Evolutionary conservation across 2,888 invertebrate species (phyloP), one percentile per base, ranked within the genome.

Genomic region (Acleris laterana): DNA sequence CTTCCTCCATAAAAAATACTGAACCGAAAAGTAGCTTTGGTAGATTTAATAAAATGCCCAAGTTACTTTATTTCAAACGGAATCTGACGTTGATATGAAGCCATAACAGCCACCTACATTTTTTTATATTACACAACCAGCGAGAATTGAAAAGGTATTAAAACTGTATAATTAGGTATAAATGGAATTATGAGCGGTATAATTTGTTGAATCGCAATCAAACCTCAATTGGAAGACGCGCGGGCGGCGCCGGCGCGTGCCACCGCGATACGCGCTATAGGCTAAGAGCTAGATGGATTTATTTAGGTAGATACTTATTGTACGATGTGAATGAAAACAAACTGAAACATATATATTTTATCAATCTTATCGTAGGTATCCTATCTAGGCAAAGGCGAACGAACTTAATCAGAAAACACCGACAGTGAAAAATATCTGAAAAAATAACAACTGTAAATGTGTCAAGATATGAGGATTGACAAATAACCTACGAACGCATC

Each of bases 241-340:
- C 75, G 69, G 72, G 77, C 75, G 77, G 71, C 73, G 71, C 73
- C 72, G 72, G 68, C 68, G 68, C 32, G 62, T 66, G 85, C 88
- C 76, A 85, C 89, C 53, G 83, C 70, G 76, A 76, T 88, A 89
- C 89, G 80, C 84, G 63, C 28, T 64, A 60, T 84, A 84, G 73
- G 62, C 78, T 67, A 74, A 74, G 84, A 87, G 88, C 38, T 2
- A 19, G 19, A 7, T 16, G 44, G 38, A 38, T 38, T 38, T 38
- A 38, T 38, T 38, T 38, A n/a, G n/a, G n/a, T n/a, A n/a, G n/a
- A n/a, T n/a, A 11, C 3, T 38, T 38, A 13, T 13, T 13, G 38
- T 38, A 38, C 38, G 38, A 13, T 13, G 11, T 13, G 38, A 38
- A 38, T 38, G 13, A 13, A 13, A 13, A 38, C 13, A 4, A 38